Evolutionary conservation across 2,113 vertebrate species (phyloP).

Genomic region (Nerophis lumbriciformis): DNA sequence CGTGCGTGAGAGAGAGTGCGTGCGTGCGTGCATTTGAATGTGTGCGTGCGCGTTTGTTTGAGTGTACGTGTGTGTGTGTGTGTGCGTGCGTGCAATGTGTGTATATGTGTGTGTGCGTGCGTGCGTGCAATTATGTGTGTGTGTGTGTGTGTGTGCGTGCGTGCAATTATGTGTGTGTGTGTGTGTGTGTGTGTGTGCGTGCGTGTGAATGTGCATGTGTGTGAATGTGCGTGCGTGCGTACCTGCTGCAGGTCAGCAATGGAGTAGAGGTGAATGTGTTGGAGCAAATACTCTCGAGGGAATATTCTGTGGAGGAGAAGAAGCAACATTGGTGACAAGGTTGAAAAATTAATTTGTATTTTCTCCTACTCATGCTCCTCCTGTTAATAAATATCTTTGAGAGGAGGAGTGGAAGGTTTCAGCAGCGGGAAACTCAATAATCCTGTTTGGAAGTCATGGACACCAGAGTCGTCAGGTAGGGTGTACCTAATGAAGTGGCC

Average conservation of each 20-base stretch:
- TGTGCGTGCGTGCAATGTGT: background rate
- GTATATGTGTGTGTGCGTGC: conserved; percentile 16
- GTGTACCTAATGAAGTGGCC: no score
- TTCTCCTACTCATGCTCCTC: no score
- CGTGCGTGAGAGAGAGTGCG: no score
- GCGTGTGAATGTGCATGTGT: background rate
- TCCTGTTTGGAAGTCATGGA: conserved; percentile 67
- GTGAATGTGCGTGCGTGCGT: conserved; percentile 18
- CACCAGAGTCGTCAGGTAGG: no score
- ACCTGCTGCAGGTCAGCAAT: conserved; percentile 96
- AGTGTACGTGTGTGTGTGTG: no score
- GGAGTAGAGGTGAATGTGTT: conserved; percentile 96
- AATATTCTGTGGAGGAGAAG: conserved; percentile 80
- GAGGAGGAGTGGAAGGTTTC: conserved; percentile 70
- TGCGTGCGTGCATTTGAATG: no score
- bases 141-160: no score
- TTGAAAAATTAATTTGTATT: no score
- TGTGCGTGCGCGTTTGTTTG: conserved; percentile 9
- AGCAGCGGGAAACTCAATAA: conserved; percentile 67
- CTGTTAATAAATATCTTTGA: no score
- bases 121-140: no score
- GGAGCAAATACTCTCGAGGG: conserved; percentile 93
- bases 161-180: no score
- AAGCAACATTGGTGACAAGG: background rate
- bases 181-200: no score